phyloP scores from a whole-genome alignment of 2,888 invertebrate species.

The Synergus umbraculus region DNA sequence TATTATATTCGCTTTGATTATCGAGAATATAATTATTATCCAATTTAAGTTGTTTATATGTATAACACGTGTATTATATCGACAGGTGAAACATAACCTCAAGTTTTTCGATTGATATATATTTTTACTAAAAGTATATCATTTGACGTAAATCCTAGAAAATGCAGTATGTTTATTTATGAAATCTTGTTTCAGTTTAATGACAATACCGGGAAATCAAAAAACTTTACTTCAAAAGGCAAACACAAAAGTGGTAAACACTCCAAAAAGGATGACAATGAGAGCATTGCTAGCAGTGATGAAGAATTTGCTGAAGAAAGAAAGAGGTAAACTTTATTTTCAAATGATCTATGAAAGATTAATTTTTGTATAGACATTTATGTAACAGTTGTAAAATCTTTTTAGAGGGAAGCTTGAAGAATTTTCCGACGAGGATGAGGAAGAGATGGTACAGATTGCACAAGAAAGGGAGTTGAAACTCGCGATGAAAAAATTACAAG shows the following conservation, averaged over 20 bases:
- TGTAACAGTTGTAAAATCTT: background rate
- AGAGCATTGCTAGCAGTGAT: conserved; percentile 73
- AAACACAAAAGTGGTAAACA: conserved; percentile 60
- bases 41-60: background rate
- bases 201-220: conserved; percentile 44
- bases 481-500: conserved; percentile 92
- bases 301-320: conserved; percentile 73
- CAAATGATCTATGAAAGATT: conserved; percentile 38
- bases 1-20: background rate
- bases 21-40: background rate
- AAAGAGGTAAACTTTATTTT: conserved; percentile 58
- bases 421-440: conserved; percentile 78
- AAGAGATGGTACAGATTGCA: conserved; percentile 92
- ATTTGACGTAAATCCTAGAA: background rate
- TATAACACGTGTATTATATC: too few species aligned
- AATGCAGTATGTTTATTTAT: background rate
- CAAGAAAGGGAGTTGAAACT: conserved; percentile 94
- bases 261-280: conserved; percentile 60
- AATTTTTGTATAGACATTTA: conserved; percentile 17
- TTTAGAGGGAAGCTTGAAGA: conserved; percentile 45
- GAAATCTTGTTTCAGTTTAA: background rate
- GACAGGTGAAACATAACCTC: background rate
- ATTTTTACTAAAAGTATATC: background rate
- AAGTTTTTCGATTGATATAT: background rate
- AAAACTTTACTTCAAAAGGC: conserved; percentile 54